phyloP scores from a whole-genome alignment of 2,797 vertebrate species.

The Pogonophryne albipinna region DNA sequence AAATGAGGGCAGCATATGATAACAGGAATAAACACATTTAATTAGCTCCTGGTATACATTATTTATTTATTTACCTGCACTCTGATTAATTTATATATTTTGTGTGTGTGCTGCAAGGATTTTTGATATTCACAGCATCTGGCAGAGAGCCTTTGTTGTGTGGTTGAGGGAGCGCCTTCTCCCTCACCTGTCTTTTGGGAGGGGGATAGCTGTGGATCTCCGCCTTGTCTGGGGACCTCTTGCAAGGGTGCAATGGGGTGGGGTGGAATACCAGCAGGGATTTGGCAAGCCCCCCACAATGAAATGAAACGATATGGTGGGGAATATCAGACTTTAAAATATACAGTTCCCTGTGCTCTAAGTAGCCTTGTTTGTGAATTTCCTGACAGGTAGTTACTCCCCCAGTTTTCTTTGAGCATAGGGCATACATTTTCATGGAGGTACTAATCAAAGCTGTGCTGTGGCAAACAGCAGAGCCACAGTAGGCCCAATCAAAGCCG shows the following conservation, averaged over 20 bases:
- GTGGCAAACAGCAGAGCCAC: conserved; percentile 79
- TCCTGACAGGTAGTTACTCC: conserved; percentile 87
- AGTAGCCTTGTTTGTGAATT: conserved; percentile 86
- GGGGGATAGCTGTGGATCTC: conserved; percentile 59
- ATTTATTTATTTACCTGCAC: conserved; percentile 90
- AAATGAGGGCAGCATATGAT: conserved; percentile 94
- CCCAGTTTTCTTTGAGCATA: conserved; percentile 84
- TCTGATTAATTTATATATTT: conserved; percentile 88
- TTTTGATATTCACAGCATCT: conserved; percentile 88
- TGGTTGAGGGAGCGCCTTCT: conserved; percentile 62
- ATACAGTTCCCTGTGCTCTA: conserved; percentile 81
- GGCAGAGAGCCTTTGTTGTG: conserved; percentile 85
- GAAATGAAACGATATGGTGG: conserved; percentile 78
- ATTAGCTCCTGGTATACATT: conserved; percentile 92
- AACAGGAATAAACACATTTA: conserved; percentile 98
- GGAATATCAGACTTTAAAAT: conserved; percentile 85
- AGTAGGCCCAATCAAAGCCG: conserved; percentile 80
- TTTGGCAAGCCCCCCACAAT: conserved; percentile 77
- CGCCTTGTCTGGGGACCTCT: conserved; percentile 78
- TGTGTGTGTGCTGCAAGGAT: conserved; percentile 77
- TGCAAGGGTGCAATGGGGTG: conserved; percentile 60
- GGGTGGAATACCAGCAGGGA: conserved; percentile 76
- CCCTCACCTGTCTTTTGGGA: conserved; percentile 54
- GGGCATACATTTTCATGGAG: conserved; percentile 86
- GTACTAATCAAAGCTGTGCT: conserved; percentile 84